Percentiles rank a stretch among this genome's conserved stretches.
These are phyloP conservation scores for Sorex fumeus DNA, from an alignment of 2,113 vertebrate genomes.

Conservation along the genomic window DNA sequence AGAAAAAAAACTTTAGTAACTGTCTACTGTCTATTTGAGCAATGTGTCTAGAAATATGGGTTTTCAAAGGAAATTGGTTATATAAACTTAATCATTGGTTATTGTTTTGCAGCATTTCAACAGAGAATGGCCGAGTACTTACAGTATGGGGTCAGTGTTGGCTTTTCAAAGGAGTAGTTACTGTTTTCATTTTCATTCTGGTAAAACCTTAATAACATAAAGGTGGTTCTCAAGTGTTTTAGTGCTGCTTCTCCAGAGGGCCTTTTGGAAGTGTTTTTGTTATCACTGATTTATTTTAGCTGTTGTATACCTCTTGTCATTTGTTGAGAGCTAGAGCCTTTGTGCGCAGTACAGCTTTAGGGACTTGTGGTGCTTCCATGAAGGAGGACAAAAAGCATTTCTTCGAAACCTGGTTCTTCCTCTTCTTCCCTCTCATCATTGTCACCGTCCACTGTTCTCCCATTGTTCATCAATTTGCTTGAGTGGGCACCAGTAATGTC, in stretches of 20 bases:
- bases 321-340: too few relatives aligned
- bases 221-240: background rate
- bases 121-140: background rate
- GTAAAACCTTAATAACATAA: background rate
- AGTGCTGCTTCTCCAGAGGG: background rate
- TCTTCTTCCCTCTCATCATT: too few relatives aligned
- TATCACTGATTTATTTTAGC: too few relatives aligned
- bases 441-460: too few relatives aligned
- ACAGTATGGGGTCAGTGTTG: background rate
- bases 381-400: too few relatives aligned
- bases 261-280: background rate
- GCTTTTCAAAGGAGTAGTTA: background rate
- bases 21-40: background rate
- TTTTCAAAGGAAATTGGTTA: conserved; percentile 33
- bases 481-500: too few relatives aligned
- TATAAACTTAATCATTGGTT: conserved; percentile 25
- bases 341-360: too few relatives aligned
- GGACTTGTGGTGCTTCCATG: too few relatives aligned
- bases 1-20: background rate
- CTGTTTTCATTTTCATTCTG: background rate
- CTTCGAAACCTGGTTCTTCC: too few relatives aligned
- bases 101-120: background rate
- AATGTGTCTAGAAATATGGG: background rate
- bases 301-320: too few relatives aligned
- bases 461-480: too few relatives aligned